Evolutionary conservation across 2,888 invertebrate genomes (phyloP).

Genomic region (Campoplex capitator): DNA sequence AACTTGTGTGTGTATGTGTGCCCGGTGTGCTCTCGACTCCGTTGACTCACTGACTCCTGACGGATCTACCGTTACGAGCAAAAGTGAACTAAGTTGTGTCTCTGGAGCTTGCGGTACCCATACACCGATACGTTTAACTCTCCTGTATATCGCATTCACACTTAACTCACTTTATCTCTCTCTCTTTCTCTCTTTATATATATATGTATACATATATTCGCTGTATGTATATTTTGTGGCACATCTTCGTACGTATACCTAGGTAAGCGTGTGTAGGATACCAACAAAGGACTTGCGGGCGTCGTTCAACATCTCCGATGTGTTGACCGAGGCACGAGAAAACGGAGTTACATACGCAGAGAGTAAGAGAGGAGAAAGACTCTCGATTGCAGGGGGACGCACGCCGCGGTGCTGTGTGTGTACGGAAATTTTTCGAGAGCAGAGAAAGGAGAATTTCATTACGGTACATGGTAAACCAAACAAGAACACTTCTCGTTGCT

Average conservation of each 20-base stretch:
- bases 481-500: conserved; percentile 40
- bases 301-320: conserved; percentile 56
- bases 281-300: conserved; percentile 68
- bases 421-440: conserved; percentile 66
- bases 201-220: conserved; percentile 10
- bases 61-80: conserved; percentile 82
- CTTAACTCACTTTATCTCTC: background rate
- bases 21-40: conserved; percentile 74
- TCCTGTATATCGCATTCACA: conserved; percentile 26
- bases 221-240: conserved; percentile 15
- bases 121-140: conserved; percentile 46
- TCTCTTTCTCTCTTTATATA: too few relatives aligned
- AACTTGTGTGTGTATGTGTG: conserved; percentile 36
- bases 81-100: conserved; percentile 83
- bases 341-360: conserved; percentile 45
- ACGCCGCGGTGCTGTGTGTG: background rate
- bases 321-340: conserved; percentile 66
- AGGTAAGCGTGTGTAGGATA: conserved; percentile 46
- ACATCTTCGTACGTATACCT: conserved; percentile 33
- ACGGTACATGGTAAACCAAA: conserved; percentile 53
- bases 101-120: conserved; percentile 82
- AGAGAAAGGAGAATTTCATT: conserved; percentile 65
- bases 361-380: conserved; percentile 61
- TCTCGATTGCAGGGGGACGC: conserved; percentile 59
- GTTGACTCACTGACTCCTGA: conserved; percentile 81